Evolutionary conservation across 2,113 vertebrate genomes (phyloP).

Genomic region (Pagrus major): DNA sequence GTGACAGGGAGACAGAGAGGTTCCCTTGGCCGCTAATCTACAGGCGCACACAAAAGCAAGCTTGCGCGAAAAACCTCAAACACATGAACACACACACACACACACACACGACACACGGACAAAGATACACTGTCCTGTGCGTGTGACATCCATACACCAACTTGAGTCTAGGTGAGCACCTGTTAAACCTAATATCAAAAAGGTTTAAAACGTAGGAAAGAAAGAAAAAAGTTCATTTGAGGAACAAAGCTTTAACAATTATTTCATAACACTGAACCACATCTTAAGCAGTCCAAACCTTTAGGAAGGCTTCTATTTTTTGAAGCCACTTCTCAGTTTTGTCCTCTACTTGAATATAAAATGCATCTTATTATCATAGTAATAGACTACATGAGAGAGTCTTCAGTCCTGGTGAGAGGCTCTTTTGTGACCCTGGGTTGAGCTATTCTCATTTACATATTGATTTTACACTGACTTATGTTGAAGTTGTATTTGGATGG

Average conservation of each 20-base stretch:
- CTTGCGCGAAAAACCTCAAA: not conserved
- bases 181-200: slow-evolving; percentile 10
- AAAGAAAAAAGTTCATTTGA: not conserved
- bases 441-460: slow-evolving; percentile 71
- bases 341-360: slow-evolving; percentile 39
- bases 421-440: slow-evolving; percentile 28
- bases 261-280: not conserved
- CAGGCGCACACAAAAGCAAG: slow-evolving; percentile 34
- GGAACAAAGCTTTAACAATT: not conserved
- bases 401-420: slow-evolving; percentile 41
- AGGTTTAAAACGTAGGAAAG: not conserved
- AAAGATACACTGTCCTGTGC: slow-evolving; percentile 39
- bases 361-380: slow-evolving; percentile 64
- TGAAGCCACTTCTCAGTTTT: not conserved
- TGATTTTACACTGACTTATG: slow-evolving; percentile 60
- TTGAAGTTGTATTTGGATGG: slow-evolving; percentile 40
- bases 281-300: not conserved
- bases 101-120: slow-evolving; percentile 12
- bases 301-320: not conserved
- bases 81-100: slow-evolving; percentile 35
- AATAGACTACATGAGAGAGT: slow-evolving; percentile 43
- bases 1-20: slow-evolving; percentile 72
- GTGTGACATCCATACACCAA: slow-evolving; percentile 33
- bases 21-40: slow-evolving; percentile 69
- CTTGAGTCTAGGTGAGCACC: slow-evolving; percentile 11